These are phyloP conservation scores for Petrocephalus sullivani DNA, from an alignment of 2,797 vertebrate species.

Conservation along the genomic window DNA sequence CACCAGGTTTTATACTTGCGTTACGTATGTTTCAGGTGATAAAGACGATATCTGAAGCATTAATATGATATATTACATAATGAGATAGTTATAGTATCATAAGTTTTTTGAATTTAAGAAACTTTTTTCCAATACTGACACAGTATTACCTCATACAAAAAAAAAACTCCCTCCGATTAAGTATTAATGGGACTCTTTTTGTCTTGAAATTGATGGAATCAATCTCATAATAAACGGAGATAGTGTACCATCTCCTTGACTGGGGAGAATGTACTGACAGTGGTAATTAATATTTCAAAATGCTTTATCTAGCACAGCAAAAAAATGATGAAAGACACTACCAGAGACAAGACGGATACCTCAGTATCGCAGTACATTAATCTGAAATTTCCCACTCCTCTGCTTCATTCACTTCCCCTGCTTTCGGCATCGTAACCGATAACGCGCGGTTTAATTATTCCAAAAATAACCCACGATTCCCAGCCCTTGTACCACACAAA, in stretches of 20 bases:
- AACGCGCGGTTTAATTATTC: slow-evolving; percentile 4
- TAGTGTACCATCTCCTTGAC: slow-evolving; percentile 23
- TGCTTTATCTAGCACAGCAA: slow-evolving; percentile 35
- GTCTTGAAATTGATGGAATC: slow-evolving; percentile 29
- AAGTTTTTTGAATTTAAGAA: slow-evolving; percentile 9
- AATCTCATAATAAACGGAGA: slow-evolving; percentile 20
- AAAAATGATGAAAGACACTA: slow-evolving; percentile 24
- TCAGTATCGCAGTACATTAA: slow-evolving; percentile 19
- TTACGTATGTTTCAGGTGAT: not conserved
- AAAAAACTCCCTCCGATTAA: slow-evolving; percentile 15
- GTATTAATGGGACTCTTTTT: slow-evolving; percentile 38
- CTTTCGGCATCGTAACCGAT: slow-evolving; percentile 26
- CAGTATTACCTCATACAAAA: not conserved
- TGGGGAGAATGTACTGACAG: slow-evolving; percentile 23
- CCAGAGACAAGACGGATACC: slow-evolving; percentile 26
- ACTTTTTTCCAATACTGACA: slow-evolving; percentile 9
- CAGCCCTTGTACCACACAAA: not conserved
- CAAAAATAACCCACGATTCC: not conserved
- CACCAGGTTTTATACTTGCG: not conserved
- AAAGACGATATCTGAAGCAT: not conserved
- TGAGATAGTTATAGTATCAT: not conserved
- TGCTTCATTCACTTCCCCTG: slow-evolving; percentile 21
- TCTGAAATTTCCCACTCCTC: slow-evolving; percentile 28
- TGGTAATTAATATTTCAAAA: slow-evolving; percentile 35
- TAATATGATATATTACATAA: not conserved